Evolutionary conservation across 2,888 invertebrate genomes (phyloP).

Genomic region (Aromia moschata): DNA sequence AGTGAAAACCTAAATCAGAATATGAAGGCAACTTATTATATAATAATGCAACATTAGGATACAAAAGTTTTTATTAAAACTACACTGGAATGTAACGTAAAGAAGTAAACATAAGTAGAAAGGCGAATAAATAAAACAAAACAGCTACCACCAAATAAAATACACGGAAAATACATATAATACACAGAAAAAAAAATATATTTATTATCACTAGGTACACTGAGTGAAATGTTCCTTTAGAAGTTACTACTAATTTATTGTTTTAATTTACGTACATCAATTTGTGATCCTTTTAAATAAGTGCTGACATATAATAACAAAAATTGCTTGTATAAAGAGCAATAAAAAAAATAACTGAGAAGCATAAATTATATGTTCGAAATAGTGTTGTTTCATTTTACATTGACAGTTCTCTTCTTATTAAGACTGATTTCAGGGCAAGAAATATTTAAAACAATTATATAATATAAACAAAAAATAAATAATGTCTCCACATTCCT

Average conservation of each 20-base stretch:
- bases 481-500: too few relatives aligned
- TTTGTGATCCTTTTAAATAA: not conserved
- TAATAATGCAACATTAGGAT: not conserved
- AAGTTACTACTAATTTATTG: too few relatives aligned
- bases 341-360: conserved; percentile 1
- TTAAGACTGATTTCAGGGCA: too few relatives aligned
- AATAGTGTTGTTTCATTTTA: too few relatives aligned
- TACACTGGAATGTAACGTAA: conserved; percentile 12
- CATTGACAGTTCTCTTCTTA: too few relatives aligned
- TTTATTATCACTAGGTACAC: not conserved
- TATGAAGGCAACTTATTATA: too few relatives aligned
- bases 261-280: too few relatives aligned
- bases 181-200: conserved; percentile 7
- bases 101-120: not conserved
- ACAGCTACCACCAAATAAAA: conserved; percentile 4
- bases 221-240: not conserved
- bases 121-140: conserved; percentile 4
- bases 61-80: not conserved
- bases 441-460: too few relatives aligned
- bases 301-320: not conserved
- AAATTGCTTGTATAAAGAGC: conserved; percentile 18
- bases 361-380: too few relatives aligned
- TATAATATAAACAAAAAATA: too few relatives aligned
- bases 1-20: too few relatives aligned
- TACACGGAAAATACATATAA: not conserved